Conservation (phyloP, 2,888 invertebrate species). For the Volucella bombylans region DNA sequence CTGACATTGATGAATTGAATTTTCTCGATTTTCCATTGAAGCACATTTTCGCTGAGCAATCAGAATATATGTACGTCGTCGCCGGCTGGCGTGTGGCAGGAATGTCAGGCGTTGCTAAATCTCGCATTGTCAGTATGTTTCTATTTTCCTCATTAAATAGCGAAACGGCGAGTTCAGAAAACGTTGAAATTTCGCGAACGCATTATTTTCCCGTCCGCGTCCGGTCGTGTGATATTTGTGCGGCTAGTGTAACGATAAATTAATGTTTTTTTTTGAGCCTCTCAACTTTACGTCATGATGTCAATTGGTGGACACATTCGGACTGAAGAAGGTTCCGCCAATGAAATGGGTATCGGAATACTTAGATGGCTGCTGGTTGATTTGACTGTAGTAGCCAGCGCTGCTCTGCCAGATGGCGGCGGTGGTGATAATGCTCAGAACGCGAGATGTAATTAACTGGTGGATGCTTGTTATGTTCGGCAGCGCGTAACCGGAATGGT, state of each 20-base stretch:
- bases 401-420: conserved; percentile 21
- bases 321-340: conserved; percentile 7
- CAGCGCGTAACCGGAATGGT: conserved; percentile 73
- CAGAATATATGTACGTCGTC: not conserved
- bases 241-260: conserved; percentile 6
- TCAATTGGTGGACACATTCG: conserved; percentile 12
- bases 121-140: conserved; percentile 25
- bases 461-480: conserved; percentile 74
- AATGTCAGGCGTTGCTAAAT: conserved; percentile 11
- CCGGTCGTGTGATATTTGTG: conserved; percentile 42
- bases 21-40: conserved; percentile 31
- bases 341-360: conserved; percentile 9
- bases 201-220: conserved; percentile 17
- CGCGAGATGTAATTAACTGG: conserved; percentile 74
- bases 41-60: conserved; percentile 26
- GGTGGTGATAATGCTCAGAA: conserved; percentile 59
- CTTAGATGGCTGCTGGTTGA: conserved; percentile 51
- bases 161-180: not conserved
- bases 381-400: not conserved
- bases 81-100: not conserved
- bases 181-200: conserved; percentile 30
- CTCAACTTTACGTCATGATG: conserved; percentile 2
- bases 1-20: conserved; percentile 70
- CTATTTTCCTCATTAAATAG: conserved; percentile 43
- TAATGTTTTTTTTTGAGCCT: conserved; percentile 2